A percentile compares a stretch with the other conserved stretches of the same genome.
Conservation (phyloP, 2,888 invertebrate species). For the Diarsia rubi region DNA sequence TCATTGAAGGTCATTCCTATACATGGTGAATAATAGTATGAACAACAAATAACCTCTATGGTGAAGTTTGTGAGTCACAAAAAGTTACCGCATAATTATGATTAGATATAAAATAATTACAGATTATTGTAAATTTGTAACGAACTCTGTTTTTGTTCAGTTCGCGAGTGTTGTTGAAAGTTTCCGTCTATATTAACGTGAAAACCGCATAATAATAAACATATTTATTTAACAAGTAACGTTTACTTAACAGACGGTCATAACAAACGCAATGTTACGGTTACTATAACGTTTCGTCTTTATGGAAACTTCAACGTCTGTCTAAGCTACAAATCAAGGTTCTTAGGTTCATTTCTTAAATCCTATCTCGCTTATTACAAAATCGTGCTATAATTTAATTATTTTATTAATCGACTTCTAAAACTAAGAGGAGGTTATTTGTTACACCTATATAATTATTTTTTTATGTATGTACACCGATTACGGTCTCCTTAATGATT, state of each 20-base stretch:
- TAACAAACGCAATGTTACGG: conserved; percentile 13
- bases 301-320: not conserved
- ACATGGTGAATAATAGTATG: conserved; percentile 30
- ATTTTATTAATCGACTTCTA: not conserved
- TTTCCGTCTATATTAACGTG: conserved; percentile 15
- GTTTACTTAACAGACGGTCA: conserved; percentile 15
- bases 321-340: not conserved
- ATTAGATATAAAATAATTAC: conserved; percentile 30
- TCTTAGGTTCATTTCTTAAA: not conserved
- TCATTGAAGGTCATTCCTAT: conserved; percentile 35
- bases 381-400: not conserved
- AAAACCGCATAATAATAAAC: conserved; percentile 35
- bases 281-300: conserved; percentile 7
- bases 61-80: conserved; percentile 37
- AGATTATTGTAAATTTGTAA: conserved; percentile 26
- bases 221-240: conserved; percentile 34
- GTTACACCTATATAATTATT: too few relatives aligned
- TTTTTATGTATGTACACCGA: too few relatives aligned
- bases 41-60: conserved; percentile 11
- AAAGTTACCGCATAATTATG: conserved; percentile 36
- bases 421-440: too few relatives aligned
- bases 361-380: not conserved
- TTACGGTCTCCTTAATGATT: too few relatives aligned
- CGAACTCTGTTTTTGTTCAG: conserved; percentile 28
- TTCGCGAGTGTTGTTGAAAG: conserved; percentile 20